phyloP scores from a whole-genome alignment of 2,113 vertebrate species.

The Pelmatolapia mariae region DNA sequence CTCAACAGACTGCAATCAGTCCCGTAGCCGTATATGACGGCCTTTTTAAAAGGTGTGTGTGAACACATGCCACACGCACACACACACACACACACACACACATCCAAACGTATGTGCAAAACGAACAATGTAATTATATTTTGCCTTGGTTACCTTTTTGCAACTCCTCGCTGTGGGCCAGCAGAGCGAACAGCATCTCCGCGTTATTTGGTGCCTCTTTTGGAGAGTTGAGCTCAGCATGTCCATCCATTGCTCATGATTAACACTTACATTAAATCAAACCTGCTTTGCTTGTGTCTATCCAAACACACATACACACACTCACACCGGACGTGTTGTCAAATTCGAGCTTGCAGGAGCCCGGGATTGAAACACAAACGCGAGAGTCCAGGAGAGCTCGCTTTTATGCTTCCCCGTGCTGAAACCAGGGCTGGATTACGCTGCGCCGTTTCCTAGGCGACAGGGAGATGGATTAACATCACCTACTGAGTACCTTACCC shows the following conservation, averaged over 20 bases:
- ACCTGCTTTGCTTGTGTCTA: neutral
- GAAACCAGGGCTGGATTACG: slow-evolving; percentile 42
- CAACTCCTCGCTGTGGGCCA: slow-evolving; percentile 75
- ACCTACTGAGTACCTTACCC: slow-evolving; percentile 38
- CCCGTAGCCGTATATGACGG: neutral
- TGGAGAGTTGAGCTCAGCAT: slow-evolving; percentile 54
- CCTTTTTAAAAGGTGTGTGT: neutral
- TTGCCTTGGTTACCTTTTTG: slow-evolving; percentile 70
- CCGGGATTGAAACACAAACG: neutral
- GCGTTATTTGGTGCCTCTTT: slow-evolving; percentile 54
- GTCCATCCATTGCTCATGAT: slow-evolving; percentile 69
- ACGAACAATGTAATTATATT: neutral
- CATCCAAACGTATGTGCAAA: neutral
- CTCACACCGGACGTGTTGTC: neutral
- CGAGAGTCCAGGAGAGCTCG: neutral
- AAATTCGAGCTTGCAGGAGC: neutral
- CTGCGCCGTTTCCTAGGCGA: slow-evolving; percentile 63
- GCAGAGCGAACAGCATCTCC: slow-evolving; percentile 77
- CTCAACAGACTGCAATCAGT: neutral
- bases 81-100: neutral
- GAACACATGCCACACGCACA: neutral
- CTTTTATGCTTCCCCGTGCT: neutral
- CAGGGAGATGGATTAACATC: slow-evolving; percentile 60
- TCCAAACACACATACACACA: neutral
- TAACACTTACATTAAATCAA: slow-evolving; percentile 7